Percentiles rank a stretch among this genome's conserved stretches.
Evolutionary conservation across 2,888 invertebrate species (phyloP).

Genomic region (Drosophila dives): DNA sequence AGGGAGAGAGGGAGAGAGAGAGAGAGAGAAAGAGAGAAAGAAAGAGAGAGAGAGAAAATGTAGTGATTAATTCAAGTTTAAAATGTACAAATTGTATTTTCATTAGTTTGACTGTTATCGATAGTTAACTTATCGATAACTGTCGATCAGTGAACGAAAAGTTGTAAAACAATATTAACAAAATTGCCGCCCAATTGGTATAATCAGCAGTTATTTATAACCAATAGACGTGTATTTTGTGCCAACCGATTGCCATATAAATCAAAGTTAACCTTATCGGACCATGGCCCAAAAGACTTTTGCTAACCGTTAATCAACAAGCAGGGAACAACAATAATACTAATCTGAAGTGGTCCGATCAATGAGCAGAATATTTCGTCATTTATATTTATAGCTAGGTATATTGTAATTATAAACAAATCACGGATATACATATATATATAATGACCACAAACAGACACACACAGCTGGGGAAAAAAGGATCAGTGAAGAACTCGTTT

Average conservation of each 20-base stretch:
- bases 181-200: conserved; percentile 43
- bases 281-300: conserved; percentile 41
- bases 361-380: conserved; percentile 67
- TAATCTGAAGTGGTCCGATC: conserved; percentile 55
- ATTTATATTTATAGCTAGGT: conserved; percentile 74
- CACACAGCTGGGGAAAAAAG: background rate
- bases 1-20: background rate
- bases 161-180: conserved; percentile 4
- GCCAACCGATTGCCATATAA: conserved; percentile 59
- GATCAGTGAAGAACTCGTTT: background rate
- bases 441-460: background rate
- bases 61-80: background rate
- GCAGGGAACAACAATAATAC: conserved; percentile 6
- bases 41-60: too few species aligned
- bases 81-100: background rate
- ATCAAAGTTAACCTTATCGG: conserved; percentile 62
- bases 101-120: background rate
- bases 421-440: conserved; percentile 1
- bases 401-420: conserved; percentile 73
- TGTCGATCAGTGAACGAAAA: background rate
- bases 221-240: conserved; percentile 33
- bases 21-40: background rate
- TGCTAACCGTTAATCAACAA: conserved; percentile 31
- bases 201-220: conserved; percentile 48
- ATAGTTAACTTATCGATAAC: conserved; percentile 29